Conservation (phyloP, 2,888 invertebrate species). For the Rugalucina vietnamica region DNA sequence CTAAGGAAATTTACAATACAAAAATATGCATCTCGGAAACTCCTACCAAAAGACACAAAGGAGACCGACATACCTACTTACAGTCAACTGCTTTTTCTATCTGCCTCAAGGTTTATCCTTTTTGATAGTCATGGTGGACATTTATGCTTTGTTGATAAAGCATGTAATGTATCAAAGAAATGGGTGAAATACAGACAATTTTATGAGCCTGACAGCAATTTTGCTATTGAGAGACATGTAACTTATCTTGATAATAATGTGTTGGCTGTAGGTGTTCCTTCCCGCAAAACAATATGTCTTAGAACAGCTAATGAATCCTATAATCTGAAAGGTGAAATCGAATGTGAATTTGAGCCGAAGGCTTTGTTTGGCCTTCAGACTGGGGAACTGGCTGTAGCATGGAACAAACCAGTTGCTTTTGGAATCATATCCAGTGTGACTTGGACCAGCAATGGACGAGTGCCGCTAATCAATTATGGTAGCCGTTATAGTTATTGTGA, state of each 20-base stretch:
- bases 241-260: background rate
- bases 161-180: background rate
- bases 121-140: background rate
- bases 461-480: too few species aligned
- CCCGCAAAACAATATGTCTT: background rate
- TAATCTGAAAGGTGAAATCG: background rate
- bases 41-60: too few species aligned
- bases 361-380: background rate
- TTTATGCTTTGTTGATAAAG: background rate
- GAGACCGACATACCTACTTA: background rate
- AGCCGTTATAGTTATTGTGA: background rate
- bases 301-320: background rate
- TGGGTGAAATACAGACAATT: background rate
- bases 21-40: background rate
- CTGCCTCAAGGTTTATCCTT: background rate
- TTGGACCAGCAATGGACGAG: background rate
- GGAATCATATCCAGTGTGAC: background rate
- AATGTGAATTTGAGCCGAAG: background rate
- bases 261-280: background rate
- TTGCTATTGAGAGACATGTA: background rate
- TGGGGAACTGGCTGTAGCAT: background rate
- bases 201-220: background rate
- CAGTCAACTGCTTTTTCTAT: background rate
- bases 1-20: background rate
- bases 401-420: background rate